phyloP scores from a whole-genome alignment of 1,140 invertebrate species.

The Cryptotermes secundus region DNA sequence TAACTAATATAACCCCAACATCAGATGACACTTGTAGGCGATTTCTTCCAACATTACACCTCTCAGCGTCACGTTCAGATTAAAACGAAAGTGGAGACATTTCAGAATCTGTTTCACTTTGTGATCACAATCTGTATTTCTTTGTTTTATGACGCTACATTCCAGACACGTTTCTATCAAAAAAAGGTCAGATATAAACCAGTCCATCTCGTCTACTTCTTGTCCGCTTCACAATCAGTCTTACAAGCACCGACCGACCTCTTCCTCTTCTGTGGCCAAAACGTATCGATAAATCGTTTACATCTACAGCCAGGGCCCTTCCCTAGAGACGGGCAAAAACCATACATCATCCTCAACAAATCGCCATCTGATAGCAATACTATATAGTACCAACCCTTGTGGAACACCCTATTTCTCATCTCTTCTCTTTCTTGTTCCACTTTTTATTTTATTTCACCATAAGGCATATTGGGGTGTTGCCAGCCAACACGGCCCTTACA shows the following conservation, averaged over 20 bases:
- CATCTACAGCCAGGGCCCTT: too few species aligned
- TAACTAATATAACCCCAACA: too few species aligned
- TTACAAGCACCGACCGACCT: not conserved
- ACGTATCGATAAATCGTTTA: not conserved
- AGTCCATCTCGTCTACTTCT: not conserved
- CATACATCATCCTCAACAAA: slow-evolving; percentile 13
- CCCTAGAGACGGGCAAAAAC: not conserved
- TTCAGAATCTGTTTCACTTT: not conserved
- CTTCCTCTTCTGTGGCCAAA: not conserved
- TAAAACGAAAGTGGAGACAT: too few species aligned
- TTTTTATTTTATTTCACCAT: not conserved
- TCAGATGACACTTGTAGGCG: too few species aligned
- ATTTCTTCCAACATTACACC: too few species aligned
- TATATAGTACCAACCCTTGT: not conserved
- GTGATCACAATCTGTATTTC: not conserved
- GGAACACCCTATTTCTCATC: not conserved
- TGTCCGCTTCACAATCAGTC: not conserved
- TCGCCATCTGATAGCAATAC: not conserved
- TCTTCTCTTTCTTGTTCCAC: not conserved
- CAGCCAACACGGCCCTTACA: not conserved
- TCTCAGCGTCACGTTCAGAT: too few species aligned
- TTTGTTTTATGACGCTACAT: not conserved
- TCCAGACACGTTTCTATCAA: not conserved
- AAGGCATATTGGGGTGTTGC: slow-evolving; percentile 5
- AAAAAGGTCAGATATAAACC: not conserved